Evolutionary conservation across 1,140 invertebrate genomes (phyloP), one percentile per base, ranked within the genome.

Genomic region (Pseudomyrmex sp.): DNA sequence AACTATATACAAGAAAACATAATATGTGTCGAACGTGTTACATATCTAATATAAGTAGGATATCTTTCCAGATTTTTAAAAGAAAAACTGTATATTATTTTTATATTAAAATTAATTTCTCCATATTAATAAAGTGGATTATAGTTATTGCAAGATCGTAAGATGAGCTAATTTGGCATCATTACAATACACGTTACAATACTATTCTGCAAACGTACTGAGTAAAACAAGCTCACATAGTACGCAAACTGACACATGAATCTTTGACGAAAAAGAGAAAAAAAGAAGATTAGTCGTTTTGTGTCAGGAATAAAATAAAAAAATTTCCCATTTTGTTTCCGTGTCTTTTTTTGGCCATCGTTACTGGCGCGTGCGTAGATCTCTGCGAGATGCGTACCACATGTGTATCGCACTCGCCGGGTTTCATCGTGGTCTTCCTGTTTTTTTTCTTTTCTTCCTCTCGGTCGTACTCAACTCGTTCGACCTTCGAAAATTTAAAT

Each of bases 401-500:
- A 83, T 87, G 85, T 83, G 10, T 73, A 61, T 12, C 44, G 48
- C 13, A 26, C 44, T 66, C 44, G 46, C 75, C 77, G 23, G 35
- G 35, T 74, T 75, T 56, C 76, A 20, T 59, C 44, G 9, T 13
- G 35, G 58, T 62, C 18, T 79, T 82, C 73, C 66, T 20, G 82
- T 50, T 69, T 48, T 18, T 18, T 69, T 48, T 59, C 54, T 84
- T 69, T 61, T 5, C 58, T 69, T 54, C 58, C 48, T 84, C 12
- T 62, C 52, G 62, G 20, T 54, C 50, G 20, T 15, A 68, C 50
- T 35, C 68, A 52, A 52, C 61, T 44, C 66, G 72, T 62, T 59
- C 83, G 88, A 88, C 88, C 89, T 90, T 90, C 69, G 82, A 90
- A 90, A 89, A 88, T 89, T 90, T 90, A 88, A 86, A 88, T 80